These are phyloP conservation scores for Gandaritis pyraliata DNA, from an alignment of 2,888 invertebrate genomes.

Conservation along the genomic window DNA sequence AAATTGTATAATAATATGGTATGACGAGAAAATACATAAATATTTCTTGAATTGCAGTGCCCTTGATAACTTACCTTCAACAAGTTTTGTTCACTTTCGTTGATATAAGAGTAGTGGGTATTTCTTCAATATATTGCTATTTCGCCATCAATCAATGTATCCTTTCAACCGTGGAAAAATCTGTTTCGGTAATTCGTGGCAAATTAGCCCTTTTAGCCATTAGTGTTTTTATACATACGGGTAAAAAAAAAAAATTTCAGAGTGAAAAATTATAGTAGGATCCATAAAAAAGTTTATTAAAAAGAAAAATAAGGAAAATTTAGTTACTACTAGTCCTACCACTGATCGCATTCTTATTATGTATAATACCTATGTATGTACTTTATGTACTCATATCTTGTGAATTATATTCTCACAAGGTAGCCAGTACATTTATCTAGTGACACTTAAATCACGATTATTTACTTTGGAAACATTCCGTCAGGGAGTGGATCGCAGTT, in stretches of 20 bases:
- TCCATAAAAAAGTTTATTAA: no score
- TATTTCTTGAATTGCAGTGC: slow-evolving; percentile 18
- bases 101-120: slow-evolving; percentile 5
- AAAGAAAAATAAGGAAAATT: no score
- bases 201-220: no score
- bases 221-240: no score
- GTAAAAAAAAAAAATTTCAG: no score
- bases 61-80: slow-evolving; percentile 18
- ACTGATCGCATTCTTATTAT: no score
- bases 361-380: no score
- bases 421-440: slow-evolving; percentile 39
- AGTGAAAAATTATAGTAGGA: no score
- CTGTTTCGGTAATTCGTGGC: background rate
- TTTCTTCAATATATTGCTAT: slow-evolving; percentile 13
- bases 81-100: slow-evolving; percentile 24
- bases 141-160: slow-evolving; percentile 9
- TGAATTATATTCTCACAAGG: slow-evolving; percentile 24
- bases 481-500: slow-evolving; percentile 40
- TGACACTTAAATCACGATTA: slow-evolving; percentile 50
- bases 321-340: no score
- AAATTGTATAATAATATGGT: slow-evolving; percentile 11
- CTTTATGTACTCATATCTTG: no score
- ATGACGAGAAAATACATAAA: slow-evolving; percentile 24
- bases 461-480: slow-evolving; percentile 48
- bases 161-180: background rate